These are phyloP conservation scores for Cavia porcellus DNA, from an alignment of 2,113 vertebrate species.

Conservation along the genomic window DNA sequence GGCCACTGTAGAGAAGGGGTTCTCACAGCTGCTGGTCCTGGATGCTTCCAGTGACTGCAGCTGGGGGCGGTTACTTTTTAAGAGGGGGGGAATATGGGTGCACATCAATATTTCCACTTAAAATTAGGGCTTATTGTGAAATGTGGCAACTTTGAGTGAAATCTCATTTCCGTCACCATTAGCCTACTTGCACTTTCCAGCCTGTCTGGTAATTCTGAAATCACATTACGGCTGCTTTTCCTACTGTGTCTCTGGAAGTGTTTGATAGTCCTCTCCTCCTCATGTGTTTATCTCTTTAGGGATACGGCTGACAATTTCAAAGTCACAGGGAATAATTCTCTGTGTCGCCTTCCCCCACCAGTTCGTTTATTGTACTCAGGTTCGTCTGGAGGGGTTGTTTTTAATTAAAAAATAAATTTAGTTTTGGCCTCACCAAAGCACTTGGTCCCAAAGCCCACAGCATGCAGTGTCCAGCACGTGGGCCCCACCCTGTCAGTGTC, in stretches of 20 bases:
- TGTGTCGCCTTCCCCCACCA: too few species aligned
- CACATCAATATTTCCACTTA: not conserved
- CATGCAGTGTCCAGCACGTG: not conserved
- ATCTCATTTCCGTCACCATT: not conserved
- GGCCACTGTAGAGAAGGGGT: too few species aligned
- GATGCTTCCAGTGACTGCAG: not conserved
- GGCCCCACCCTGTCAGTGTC: rapidly evolving
- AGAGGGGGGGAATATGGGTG: not conserved
- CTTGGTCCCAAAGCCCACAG: not conserved
- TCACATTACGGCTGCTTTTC: rapidly evolving
- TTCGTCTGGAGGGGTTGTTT: not conserved
- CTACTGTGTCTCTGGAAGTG: rapidly evolving
- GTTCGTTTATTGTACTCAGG: too few species aligned
- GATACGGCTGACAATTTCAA: not conserved
- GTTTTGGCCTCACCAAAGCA: not conserved
- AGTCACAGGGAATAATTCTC: not conserved
- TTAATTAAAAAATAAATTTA: not conserved
- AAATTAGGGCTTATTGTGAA: not conserved
- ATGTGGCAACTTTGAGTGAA: not conserved
- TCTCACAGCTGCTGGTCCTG: not conserved
- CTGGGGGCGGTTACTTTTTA: not conserved
- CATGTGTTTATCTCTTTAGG: not conserved
- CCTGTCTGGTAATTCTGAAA: not conserved
- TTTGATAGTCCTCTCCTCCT: rapidly evolving
- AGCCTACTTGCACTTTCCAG: not conserved